phyloP scores from a whole-genome alignment of 2,888 invertebrate species.

The Polymixis lichenea region DNA sequence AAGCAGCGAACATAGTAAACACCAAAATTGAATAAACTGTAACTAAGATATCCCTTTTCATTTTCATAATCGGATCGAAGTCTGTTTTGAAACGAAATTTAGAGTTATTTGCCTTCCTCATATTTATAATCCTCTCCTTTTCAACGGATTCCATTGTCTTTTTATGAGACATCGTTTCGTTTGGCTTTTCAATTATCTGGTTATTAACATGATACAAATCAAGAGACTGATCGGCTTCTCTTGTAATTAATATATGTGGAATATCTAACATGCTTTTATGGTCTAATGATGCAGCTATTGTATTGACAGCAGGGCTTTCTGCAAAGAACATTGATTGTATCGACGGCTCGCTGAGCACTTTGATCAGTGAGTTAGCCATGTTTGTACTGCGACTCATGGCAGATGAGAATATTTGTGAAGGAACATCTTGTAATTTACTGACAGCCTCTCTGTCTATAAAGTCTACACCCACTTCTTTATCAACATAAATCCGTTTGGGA shows the following conservation, averaged over 20 bases:
- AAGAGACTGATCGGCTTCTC: conserved; percentile 28
- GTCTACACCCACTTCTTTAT: conserved; percentile 79
- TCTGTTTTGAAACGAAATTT: conserved; percentile 60
- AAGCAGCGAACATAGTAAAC: conserved; percentile 84
- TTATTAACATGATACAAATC: conserved; percentile 43
- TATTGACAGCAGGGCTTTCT: conserved; percentile 67
- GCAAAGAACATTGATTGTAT: conserved; percentile 71
- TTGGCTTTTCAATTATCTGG: conserved; percentile 46
- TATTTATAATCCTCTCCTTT: conserved; percentile 43
- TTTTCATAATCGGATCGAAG: conserved; percentile 78
- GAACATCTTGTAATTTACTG: conserved; percentile 75
- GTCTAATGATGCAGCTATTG: conserved; percentile 60
- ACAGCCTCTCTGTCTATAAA: conserved; percentile 67
- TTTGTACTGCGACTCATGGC: conserved; percentile 69
- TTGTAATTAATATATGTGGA: conserved; percentile 52
- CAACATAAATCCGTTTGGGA: conserved; percentile 64
- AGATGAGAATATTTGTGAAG: conserved; percentile 72
- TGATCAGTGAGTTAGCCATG: conserved; percentile 71
- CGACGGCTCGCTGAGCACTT: conserved; percentile 72
- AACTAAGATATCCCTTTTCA: conserved; percentile 85
- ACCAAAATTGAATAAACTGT: conserved; percentile 86
- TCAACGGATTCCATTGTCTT: conserved; percentile 41
- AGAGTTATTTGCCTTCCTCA: conserved; percentile 45
- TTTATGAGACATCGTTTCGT: conserved; percentile 37
- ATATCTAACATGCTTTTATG: conserved; percentile 65